Percentiles rank a stretch among this genome's conserved stretches.
Conservation (phyloP, 2,888 invertebrate species). For the Orthosia gothica region DNA sequence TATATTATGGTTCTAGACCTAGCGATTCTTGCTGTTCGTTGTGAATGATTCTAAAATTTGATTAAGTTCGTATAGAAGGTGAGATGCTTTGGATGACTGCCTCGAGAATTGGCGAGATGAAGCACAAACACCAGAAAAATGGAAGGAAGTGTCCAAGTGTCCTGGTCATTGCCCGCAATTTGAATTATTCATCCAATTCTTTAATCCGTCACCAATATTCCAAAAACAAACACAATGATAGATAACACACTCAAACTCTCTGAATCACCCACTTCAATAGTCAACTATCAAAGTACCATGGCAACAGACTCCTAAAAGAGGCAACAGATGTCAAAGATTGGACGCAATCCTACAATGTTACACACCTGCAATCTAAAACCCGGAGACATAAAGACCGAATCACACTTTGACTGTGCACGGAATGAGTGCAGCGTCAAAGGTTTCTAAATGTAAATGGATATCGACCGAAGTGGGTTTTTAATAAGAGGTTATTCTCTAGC, state of each 20-base stretch:
- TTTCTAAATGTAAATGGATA: not conserved
- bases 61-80: too few relatives aligned
- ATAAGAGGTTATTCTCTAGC: too few relatives aligned
- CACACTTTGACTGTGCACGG: conserved; percentile 1
- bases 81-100: too few relatives aligned
- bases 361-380: conserved; percentile 9
- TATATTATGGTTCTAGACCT: too few relatives aligned
- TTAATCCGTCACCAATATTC: not conserved
- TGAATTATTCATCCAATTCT: not conserved
- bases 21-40: too few relatives aligned
- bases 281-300: conserved; percentile 1
- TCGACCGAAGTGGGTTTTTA: not conserved
- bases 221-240: not conserved
- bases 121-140: too few relatives aligned
- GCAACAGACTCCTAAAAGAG: too few relatives aligned
- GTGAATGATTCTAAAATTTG: too few relatives aligned
- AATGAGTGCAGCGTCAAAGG: conserved; percentile 5
- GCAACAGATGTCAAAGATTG: not conserved
- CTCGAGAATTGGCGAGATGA: too few relatives aligned
- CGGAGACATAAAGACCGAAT: conserved; percentile 6
- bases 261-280: not conserved
- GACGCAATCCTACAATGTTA: not conserved
- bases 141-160: too few relatives aligned
- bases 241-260: not conserved
- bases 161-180: not conserved